A percentile compares a stretch with the other conserved stretches of the same genome.
Evolutionary conservation across 1,140 invertebrate species (phyloP).

Genomic region (Subanguina moxae): DNA sequence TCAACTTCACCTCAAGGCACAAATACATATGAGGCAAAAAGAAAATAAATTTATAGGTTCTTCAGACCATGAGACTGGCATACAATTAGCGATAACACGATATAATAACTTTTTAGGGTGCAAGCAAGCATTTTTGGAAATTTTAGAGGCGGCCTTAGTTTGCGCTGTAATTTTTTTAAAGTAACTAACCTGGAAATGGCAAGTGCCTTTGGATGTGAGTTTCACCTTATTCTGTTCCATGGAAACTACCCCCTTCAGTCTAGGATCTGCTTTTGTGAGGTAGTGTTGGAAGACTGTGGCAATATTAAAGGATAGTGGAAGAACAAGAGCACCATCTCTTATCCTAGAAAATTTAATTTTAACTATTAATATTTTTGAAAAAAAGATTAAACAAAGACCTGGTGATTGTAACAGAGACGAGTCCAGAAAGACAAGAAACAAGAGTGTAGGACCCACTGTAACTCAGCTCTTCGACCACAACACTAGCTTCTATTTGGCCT

Average conservation of each 20-base stretch:
- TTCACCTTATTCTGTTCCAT: slow-evolving; percentile 44
- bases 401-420: slow-evolving; percentile 59
- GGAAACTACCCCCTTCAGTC: slow-evolving; percentile 43
- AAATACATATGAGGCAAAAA: too few species aligned
- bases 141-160: too few species aligned
- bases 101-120: too few species aligned
- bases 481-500: slow-evolving; percentile 60
- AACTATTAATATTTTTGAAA: neutral
- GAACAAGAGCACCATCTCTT: slow-evolving; percentile 52
- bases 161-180: too few species aligned
- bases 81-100: too few species aligned
- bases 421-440: slow-evolving; percentile 59
- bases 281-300: slow-evolving; percentile 31
- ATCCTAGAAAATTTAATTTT: slow-evolving; percentile 33
- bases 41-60: too few species aligned
- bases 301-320: slow-evolving; percentile 54
- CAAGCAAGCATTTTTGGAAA: too few species aligned
- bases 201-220: slow-evolving; percentile 51
- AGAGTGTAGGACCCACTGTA: slow-evolving; percentile 61
- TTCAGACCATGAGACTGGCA: too few species aligned
- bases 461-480: slow-evolving; percentile 62
- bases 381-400: slow-evolving; percentile 37
- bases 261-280: slow-evolving; percentile 25
- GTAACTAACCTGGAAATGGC: slow-evolving; percentile 54
- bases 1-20: too few species aligned